Evolutionary conservation across 2,888 invertebrate genomes (phyloP).

Genomic region (Heliconius sara): DNA sequence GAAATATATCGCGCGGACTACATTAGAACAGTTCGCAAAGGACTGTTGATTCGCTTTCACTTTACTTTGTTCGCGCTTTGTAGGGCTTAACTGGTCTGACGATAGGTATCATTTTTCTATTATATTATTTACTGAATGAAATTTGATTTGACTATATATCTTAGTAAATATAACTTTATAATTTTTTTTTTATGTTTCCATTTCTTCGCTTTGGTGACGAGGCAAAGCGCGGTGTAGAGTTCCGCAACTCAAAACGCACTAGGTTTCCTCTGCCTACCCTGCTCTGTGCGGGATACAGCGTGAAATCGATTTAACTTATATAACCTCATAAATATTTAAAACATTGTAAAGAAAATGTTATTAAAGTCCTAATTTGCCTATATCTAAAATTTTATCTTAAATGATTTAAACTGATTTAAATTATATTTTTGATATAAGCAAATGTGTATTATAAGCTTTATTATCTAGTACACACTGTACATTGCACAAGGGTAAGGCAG

Average conservation of each 20-base stretch:
- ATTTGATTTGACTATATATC: not conserved
- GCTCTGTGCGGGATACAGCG: too few species aligned
- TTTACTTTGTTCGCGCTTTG: constrained; percentile 16
- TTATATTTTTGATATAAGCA: not conserved
- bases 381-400: too few species aligned
- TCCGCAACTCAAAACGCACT: too few species aligned
- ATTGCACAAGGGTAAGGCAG: constrained; percentile 3
- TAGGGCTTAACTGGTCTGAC: constrained; percentile 16
- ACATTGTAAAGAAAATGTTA: too few species aligned
- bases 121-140: not conserved
- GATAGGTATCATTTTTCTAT: not conserved
- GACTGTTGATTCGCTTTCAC: constrained; percentile 41
- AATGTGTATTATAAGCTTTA: not conserved
- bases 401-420: too few species aligned
- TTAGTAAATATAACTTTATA: not conserved
- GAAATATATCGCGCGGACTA: constrained; percentile 39
- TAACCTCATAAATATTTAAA: not conserved
- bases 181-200: not conserved
- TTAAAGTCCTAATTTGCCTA: too few species aligned
- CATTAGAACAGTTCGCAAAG: constrained; percentile 39
- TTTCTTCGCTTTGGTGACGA: too few species aligned
- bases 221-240: too few species aligned
- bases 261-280: too few species aligned
- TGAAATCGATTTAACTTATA: not conserved
- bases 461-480: not conserved